Percentiles rank a stretch among this genome's conserved stretches.
Evolutionary conservation across 1,140 invertebrate genomes (phyloP).

Genomic region (Nasonia giraulti): DNA sequence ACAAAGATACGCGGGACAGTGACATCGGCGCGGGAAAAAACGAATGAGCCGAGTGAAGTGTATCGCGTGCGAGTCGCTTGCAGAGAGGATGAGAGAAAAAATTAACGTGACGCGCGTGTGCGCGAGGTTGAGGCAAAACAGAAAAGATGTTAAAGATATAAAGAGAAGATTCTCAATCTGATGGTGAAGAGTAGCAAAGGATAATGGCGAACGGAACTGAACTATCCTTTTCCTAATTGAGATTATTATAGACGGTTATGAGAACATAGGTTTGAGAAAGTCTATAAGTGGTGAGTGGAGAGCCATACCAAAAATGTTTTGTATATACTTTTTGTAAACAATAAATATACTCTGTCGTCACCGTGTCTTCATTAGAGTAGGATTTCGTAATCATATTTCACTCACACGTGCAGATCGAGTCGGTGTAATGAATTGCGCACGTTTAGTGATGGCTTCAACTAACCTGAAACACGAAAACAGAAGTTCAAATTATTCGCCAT

Average conservation of each 20-base stretch:
- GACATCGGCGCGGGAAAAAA: slow-evolving; percentile 17
- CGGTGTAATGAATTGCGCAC: neutral
- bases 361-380: too few species aligned
- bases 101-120: slow-evolving; percentile 13
- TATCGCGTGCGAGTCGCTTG: neutral
- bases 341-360: too few species aligned
- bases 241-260: too few species aligned
- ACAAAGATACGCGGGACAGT: slow-evolving; percentile 13
- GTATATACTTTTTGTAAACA: too few species aligned
- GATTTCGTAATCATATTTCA: neutral
- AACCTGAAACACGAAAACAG: neutral
- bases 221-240: too few species aligned
- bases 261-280: too few species aligned
- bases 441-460: neutral
- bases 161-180: neutral
- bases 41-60: neutral
- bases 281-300: too few species aligned
- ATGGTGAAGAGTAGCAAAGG: too few species aligned
- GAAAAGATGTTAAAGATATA: slow-evolving; percentile 43
- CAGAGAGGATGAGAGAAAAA: neutral
- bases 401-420: neutral
- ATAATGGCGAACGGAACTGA: too few species aligned
- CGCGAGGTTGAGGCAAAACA: neutral
- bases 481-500: neutral
- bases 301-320: too few species aligned